Evolutionary conservation across 2,113 vertebrate genomes (phyloP), one percentile per base, ranked within the genome.

Genomic region (Scomber scombrus): DNA sequence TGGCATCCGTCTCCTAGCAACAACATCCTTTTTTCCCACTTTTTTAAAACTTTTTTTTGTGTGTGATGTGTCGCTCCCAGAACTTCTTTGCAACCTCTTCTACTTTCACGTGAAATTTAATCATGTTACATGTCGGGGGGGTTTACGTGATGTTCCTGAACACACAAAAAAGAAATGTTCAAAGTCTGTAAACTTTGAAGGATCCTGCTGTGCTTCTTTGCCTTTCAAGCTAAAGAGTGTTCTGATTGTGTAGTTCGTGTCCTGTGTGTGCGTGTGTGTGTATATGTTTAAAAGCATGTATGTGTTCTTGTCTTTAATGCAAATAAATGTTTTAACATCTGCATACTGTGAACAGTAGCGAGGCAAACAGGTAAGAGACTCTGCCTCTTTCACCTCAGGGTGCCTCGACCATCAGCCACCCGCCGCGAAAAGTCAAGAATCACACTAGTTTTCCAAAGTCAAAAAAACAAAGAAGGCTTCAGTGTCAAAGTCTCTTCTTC

Each of bases 351-450:
- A 61, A 68, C 23, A 14, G 76, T 26, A 71, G 75, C 26, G 12
- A 87, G 84, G 80, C 55, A 6, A 69, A 76, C 49, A 18, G 60
- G 69, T 57, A 45, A 78, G 55, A 80, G 77, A 64, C 68, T 47
- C 23, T 3, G 51, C 66, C 23, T 71, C 66, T 49, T 72, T 81
- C 56, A 23, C 46, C 79, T 45, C 13, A 2, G 58, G 80, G 77
- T 1, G 47, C 71, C 51, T 29, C 4, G 15, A 40, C 65, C 88
- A 82, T 89, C 89, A 26, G 93, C 92, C 92, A 85, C 80, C 89
- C 91, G 85, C 92, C 87, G 88, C 72, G 87, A 69, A 91, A 94
- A 95, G 50, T 89, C 93, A 93, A 93, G 89, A 94, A 94, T 95
- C 95, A 93, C 85, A 93, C 84, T 75, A 92, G 94, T 95, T 91